A percentile compares a stretch with the other conserved stretches of the same genome.
phyloP scores from a whole-genome alignment of 2,888 invertebrate genomes.

The Microctonus aethiopoides region DNA sequence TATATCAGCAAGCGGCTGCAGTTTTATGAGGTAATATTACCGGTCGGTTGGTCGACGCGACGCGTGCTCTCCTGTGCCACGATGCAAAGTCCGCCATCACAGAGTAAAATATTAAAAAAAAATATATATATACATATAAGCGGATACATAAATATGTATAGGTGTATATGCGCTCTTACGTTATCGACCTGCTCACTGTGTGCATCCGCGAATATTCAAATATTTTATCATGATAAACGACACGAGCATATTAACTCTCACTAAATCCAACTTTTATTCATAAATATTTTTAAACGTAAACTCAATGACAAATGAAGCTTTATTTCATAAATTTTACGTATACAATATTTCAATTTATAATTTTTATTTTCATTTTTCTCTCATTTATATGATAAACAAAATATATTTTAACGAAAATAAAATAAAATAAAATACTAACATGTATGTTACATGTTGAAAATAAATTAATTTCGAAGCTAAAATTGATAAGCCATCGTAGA shows the following conservation, averaged over 20 bases:
- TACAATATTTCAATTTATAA: neutral
- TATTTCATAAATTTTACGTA: neutral
- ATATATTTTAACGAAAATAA: no score
- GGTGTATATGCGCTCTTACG: neutral
- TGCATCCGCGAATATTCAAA: neutral
- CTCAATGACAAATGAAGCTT: neutral
- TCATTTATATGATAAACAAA: no score
- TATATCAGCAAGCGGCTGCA: neutral
- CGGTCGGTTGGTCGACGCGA: constrained; percentile 8
- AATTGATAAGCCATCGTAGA: no score
- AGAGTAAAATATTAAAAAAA: neutral
- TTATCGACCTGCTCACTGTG: constrained; percentile 9
- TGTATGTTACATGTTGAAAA: no score
- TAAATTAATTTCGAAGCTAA: no score
- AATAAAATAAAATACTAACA: no score
- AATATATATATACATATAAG: no score
- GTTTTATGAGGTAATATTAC: constrained; percentile 15
- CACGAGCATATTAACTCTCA: constrained; percentile 6
- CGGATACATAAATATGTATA: constrained; percentile 6
- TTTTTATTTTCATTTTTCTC: no score
- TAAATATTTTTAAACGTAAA: neutral
- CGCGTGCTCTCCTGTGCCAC: constrained; percentile 5
- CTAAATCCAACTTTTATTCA: neutral
- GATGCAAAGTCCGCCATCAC: constrained; percentile 20
- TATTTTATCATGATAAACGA: constrained; percentile 23